Conservation (phyloP, 2,113 vertebrate species). For the Coptodon bakossiorum region DNA sequence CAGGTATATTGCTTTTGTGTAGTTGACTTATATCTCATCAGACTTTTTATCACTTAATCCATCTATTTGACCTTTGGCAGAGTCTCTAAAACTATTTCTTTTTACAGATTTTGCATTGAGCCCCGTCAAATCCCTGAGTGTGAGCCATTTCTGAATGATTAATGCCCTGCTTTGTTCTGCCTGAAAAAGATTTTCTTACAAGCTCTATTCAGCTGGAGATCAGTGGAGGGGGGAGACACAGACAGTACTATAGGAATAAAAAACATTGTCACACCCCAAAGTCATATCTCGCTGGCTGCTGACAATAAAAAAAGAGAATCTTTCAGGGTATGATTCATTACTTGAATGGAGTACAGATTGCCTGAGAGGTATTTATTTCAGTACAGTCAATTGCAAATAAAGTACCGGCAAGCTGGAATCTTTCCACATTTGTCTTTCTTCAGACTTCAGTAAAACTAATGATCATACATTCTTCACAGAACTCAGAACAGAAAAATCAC, state of each 20-base stretch:
- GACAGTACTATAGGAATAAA: slow-evolving; percentile 60
- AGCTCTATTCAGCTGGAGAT: slow-evolving; percentile 49
- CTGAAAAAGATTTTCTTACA: slow-evolving; percentile 54
- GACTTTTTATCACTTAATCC: slow-evolving; percentile 64
- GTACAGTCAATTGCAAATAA: not conserved
- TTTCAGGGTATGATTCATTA: slow-evolving; percentile 50
- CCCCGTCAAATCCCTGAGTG: slow-evolving; percentile 25
- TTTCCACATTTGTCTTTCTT: slow-evolving; percentile 14
- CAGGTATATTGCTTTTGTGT: slow-evolving; percentile 62
- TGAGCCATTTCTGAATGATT: slow-evolving; percentile 53
- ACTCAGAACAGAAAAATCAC: not conserved
- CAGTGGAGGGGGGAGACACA: slow-evolving; percentile 22
- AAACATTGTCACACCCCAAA: slow-evolving; percentile 32
- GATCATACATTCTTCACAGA: not conserved
- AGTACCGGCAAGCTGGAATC: not conserved
- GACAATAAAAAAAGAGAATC: slow-evolving; percentile 39
- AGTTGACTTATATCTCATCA: slow-evolving; percentile 71
- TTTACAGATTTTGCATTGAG: slow-evolving; percentile 61
- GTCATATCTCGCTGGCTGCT: slow-evolving; percentile 41
- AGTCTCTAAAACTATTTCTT: slow-evolving; percentile 66
- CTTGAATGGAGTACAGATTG: slow-evolving; percentile 25
- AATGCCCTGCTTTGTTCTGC: slow-evolving; percentile 58
- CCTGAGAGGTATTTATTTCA: slow-evolving; percentile 23
- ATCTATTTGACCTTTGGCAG: slow-evolving; percentile 70
- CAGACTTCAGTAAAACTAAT: not conserved